Evolutionary conservation across 2,888 invertebrate species (phyloP).

Genomic region (Melieria omissa): DNA sequence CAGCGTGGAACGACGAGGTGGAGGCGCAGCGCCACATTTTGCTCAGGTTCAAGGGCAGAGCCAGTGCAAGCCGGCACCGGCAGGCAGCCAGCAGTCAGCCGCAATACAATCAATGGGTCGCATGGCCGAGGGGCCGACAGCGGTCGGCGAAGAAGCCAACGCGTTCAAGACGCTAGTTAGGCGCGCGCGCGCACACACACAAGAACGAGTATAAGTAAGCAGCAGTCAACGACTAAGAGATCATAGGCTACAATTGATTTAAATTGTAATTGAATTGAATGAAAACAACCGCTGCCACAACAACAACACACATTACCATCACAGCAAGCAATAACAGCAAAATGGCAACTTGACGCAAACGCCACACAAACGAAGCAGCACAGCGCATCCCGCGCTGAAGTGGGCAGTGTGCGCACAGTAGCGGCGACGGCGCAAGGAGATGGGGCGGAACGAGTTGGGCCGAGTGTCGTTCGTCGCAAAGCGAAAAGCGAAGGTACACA

Average conservation of each 20-base stretch:
- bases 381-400: too few species aligned
- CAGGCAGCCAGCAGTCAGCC: conserved; percentile 10
- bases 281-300: conserved; percentile 42
- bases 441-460: too few species aligned
- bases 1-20: too few species aligned
- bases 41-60: conserved; percentile 62
- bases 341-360: neutral
- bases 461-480: too few species aligned
- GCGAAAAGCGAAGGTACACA: too few species aligned
- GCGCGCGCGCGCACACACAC: too few species aligned
- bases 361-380: too few species aligned
- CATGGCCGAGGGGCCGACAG: conserved; percentile 39
- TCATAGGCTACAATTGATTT: conserved; percentile 57
- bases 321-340: conserved; percentile 6
- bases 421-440: too few species aligned
- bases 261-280: conserved; percentile 65
- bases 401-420: too few species aligned
- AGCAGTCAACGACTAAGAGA: conserved; percentile 19
- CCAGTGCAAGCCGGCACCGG: conserved; percentile 17
- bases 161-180: conserved; percentile 6
- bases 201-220: neutral
- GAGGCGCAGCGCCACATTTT: conserved; percentile 21
- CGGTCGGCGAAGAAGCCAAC: conserved; percentile 19
- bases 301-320: conserved; percentile 36
- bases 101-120: neutral